These are phyloP conservation scores for Nothoprocta pentlandii DNA, from an alignment of 2,113 vertebrate genomes.

Conservation along the genomic window DNA sequence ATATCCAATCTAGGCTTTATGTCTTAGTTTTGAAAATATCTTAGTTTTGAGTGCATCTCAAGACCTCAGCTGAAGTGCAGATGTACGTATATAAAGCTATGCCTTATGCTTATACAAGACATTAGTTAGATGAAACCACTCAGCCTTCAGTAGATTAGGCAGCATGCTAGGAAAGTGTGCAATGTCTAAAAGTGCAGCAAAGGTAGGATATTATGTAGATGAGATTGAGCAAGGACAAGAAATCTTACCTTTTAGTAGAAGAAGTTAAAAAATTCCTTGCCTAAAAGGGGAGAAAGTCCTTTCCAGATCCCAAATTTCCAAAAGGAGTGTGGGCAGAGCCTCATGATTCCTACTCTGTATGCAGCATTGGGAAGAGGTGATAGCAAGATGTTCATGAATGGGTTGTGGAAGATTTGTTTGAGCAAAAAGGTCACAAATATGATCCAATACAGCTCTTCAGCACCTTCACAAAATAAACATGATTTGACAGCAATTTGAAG, in stretches of 20 bases:
- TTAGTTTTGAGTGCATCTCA: neutral
- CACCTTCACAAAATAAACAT: neutral
- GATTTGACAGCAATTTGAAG: neutral
- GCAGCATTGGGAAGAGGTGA: neutral
- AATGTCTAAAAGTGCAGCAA: neutral
- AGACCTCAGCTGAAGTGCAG: neutral
- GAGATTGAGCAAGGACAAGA: neutral
- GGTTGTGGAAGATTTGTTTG: neutral
- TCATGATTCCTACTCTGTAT: neutral
- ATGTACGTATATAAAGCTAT: neutral
- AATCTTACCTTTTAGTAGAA: neutral
- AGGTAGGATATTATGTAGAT: neutral
- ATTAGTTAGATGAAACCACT: neutral
- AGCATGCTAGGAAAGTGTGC: neutral
- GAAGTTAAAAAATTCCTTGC: neutral
- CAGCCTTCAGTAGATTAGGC: neutral
- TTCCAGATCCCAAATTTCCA: neutral
- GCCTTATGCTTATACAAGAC: neutral
- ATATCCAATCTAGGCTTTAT: neutral
- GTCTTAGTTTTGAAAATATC: neutral
- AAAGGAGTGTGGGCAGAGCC: neutral
- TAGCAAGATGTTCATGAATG: neutral
- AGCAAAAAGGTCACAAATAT: neutral
- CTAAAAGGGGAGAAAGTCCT: neutral
- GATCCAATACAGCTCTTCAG: neutral